These are phyloP conservation scores for Dasypogon diadema DNA, from an alignment of 2,888 invertebrate species.

Conservation along the genomic window DNA sequence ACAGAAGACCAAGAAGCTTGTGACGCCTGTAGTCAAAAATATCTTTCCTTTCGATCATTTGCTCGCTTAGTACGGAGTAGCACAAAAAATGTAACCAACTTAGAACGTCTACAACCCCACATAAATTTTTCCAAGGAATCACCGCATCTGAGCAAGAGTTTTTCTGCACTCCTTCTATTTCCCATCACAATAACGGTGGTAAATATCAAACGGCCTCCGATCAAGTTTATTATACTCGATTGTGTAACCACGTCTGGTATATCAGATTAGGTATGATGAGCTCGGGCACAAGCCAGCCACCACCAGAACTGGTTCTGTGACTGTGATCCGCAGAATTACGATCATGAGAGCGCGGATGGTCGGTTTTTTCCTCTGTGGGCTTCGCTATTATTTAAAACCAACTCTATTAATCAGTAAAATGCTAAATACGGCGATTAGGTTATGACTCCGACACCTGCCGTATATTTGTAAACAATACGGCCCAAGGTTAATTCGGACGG, in stretches of 20 bases:
- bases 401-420: neutral
- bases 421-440: conserved; percentile 13
- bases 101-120: conserved; percentile 6
- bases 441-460: conserved; percentile 1
- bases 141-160: neutral
- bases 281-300: neutral
- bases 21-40: conserved; percentile 1
- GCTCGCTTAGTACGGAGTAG: neutral
- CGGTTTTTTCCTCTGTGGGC: conserved; percentile 9
- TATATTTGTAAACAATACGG: conserved; percentile 16
- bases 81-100: neutral
- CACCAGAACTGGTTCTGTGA: neutral
- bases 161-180: neutral
- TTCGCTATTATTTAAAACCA: neutral
- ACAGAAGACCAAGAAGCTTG: neutral
- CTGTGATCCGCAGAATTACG: neutral
- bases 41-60: neutral
- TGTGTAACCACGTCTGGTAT: conserved; percentile 9
- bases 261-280: neutral
- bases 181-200: neutral
- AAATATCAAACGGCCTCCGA: conserved; percentile 16
- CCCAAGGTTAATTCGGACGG: neutral
- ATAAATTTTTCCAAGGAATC: neutral
- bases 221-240: conserved; percentile 1
- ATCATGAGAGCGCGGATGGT: neutral